Evolutionary conservation across 2,797 vertebrate species (phyloP), one percentile per base, ranked within the genome.

Genomic region (Geotrypetes seraphini): DNA sequence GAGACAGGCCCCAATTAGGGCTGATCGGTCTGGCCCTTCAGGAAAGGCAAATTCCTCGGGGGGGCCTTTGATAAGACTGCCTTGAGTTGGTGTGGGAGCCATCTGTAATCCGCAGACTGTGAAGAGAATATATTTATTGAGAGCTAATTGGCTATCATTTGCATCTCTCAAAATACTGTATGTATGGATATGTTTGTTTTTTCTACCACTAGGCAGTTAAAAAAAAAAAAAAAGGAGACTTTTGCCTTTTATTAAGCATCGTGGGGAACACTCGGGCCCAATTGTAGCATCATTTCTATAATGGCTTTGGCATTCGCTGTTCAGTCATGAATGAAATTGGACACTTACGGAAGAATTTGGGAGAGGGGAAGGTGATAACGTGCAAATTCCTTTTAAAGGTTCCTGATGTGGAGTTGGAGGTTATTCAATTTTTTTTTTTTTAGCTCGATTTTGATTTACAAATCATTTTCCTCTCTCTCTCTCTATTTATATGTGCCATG

Each of bases 401-500:
- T 30, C 40, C 12, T 36, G n/a, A 4, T 37, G 47, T 57, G 30
- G 33, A 46, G 60, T 50, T 60, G 10, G 10, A 45, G 47, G 17
- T 42, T 51, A 29, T 43, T 29, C 48, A 38, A 28, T 52, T 56
- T 1, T 37, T 1, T 44, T n/a, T n/a, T n/a, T n/a, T n/a, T n/a
- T n/a, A n/a, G 31, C 31, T 49, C 3, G 3, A 12, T 38, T 9
- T 39, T 36, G 31, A 62, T 33, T 50, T 60, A 37, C 47, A 54
- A 63, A 50, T 52, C 39, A 25, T 56, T 46, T 10, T 43, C 57
- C 39, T 56, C n/a, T 48, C 56, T 50, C 39, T 56, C n/a, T 48
- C 56, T 50, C 55, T 57, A 54, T 63, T 68, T 66, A 54, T 50
- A 64, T 48, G 47, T 33, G 35, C 34, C 53, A 8, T 46, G 50